phyloP scores from a whole-genome alignment of 1,140 invertebrate species.

The Aphaenogaster floridana region DNA sequence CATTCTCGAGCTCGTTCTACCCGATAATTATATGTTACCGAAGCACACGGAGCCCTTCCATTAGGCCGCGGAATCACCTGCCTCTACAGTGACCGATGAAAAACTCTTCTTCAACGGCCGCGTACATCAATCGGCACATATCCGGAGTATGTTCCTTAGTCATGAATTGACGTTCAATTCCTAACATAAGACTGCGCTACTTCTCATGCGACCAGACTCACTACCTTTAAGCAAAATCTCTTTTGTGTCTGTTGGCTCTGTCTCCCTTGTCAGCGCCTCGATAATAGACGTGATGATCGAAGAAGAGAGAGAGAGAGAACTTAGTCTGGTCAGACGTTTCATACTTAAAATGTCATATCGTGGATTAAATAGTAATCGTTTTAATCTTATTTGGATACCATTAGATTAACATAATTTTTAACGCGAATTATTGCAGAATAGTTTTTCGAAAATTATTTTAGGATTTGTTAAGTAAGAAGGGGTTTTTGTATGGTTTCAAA shows the following conservation, averaged over 20 bases:
- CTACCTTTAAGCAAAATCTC: background rate
- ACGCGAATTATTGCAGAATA: conserved; percentile 13
- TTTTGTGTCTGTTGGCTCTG: background rate
- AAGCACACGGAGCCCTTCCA: conserved; percentile 78
- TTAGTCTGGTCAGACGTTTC: background rate
- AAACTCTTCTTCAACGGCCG: conserved; percentile 61
- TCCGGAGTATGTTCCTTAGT: conserved; percentile 17
- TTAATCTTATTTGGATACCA: background rate
- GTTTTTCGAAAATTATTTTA: background rate
- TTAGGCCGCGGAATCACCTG: conserved; percentile 78
- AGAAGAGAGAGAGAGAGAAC: background rate
- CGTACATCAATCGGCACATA: conserved; percentile 35
- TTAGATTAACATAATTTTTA: background rate
- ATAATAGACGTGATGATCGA: background rate
- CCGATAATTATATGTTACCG: conserved; percentile 81
- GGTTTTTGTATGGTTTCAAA: background rate
- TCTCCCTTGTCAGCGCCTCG: background rate
- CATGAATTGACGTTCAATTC: conserved; percentile 12
- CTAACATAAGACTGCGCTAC: background rate
- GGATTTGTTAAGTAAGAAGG: background rate
- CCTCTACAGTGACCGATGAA: conserved; percentile 74
- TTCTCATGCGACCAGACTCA: conserved; percentile 6
- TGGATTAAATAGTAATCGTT: background rate
- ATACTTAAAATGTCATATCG: background rate
- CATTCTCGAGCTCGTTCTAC: conserved; percentile 79